phyloP scores from a whole-genome alignment of 2,113 vertebrate genomes.

The Hippoglossus stenolepis region DNA sequence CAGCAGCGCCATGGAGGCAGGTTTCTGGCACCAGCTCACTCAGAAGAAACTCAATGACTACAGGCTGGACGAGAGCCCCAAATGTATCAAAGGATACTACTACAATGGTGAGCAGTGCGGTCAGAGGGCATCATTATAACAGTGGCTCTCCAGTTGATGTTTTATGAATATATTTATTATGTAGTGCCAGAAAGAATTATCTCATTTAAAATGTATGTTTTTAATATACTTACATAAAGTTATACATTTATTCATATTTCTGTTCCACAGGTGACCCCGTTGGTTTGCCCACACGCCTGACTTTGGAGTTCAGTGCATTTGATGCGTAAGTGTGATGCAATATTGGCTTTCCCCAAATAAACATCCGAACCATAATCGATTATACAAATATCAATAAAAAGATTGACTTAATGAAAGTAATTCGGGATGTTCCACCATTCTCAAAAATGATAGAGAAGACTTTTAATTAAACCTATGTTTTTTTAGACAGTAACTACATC shows the following conservation, averaged over 20 bases:
- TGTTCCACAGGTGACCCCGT: slow-evolving; percentile 87
- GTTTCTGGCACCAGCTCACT: slow-evolving; percentile 97
- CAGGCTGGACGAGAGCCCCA: slow-evolving; percentile 92
- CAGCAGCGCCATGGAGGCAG: slow-evolving; percentile 93
- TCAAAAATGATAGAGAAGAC: too few species aligned
- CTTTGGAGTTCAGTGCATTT: slow-evolving; percentile 97
- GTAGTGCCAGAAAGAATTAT: too few species aligned
- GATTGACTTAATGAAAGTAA: too few species aligned
- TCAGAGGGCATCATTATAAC: background rate
- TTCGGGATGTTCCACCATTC: too few species aligned
- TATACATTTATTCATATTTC: background rate
- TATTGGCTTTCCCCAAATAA: background rate
- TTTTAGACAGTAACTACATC: too few species aligned
- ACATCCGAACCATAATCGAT: background rate
- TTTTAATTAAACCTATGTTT: too few species aligned
- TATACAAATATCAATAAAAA: too few species aligned
- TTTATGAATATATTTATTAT: background rate
- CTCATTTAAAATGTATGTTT: background rate
- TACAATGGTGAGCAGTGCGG: slow-evolving; percentile 88
- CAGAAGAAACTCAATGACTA: slow-evolving; percentile 96
- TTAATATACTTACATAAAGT: background rate
- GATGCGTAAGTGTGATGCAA: slow-evolving; percentile 88
- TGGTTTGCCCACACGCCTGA: slow-evolving; percentile 93
- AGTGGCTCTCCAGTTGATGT: background rate
- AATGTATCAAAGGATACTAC: slow-evolving; percentile 92